Evolutionary conservation across 2,888 invertebrate genomes (phyloP), one percentile per base, ranked within the genome.

Genomic region (Callinectes sapidus): DNA sequence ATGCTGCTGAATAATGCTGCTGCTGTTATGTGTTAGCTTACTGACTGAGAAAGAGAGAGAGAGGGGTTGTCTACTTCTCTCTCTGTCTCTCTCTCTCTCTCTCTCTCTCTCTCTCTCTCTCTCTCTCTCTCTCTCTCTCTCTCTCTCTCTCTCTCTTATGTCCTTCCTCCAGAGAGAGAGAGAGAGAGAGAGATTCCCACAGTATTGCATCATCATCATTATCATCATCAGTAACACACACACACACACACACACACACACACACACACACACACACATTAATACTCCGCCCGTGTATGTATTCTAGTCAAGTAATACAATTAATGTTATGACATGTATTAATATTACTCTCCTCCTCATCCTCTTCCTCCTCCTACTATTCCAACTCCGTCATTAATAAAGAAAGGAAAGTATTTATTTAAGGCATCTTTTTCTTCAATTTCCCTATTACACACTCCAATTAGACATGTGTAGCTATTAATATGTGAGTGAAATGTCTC

Each of bases 141-240:
- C 87, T 48, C 42, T 90, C 90, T 90, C 81, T 90, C 90, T 90
- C 85, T 90, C 81, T 81, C 81, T n/a, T 42, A 0, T 81, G 1
- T 48, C 48, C 5, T 23, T 42, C 81, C 1, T 23, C 48, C 48
- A 48, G 48, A 48, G 48, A 48, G 48, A 48, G 48, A 48, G 48
- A 48, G 23, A 23, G 23, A 61, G 18, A 23, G 23, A 61, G 18
- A 61, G 1, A 14, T 10, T 71, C 5, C 13, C 18, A 16, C 16
- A 32, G 28, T 71, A 54, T 23, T 32, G 23, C 18, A n/a, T 32
- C 32, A 32, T 85, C 85, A n/a, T 85, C 32, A 32, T 85, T 35
- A n/a, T 85, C 32, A 2, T 32, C 85, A n/a, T 85, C 32, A 18
- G 6, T 0, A 2, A 48, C 48, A 48, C 48, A 48, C 48, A 48